Percentiles rank a stretch among this genome's conserved stretches.
Conservation (phyloP, 2,888 invertebrate species). For the Ligdia adustata region DNA sequence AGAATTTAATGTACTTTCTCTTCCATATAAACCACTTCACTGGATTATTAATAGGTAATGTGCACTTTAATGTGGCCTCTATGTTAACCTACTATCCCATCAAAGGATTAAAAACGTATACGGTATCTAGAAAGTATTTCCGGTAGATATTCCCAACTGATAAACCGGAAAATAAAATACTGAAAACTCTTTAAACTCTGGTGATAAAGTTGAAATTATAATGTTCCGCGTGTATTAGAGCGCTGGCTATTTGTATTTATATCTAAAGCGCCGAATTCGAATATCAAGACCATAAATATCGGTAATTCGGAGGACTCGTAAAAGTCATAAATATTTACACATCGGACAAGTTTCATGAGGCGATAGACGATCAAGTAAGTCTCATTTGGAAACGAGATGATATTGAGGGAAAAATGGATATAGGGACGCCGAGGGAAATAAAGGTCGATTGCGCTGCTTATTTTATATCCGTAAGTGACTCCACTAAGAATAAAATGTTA, state of each 20-base stretch:
- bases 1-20: no score
- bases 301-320: conserved; percentile 54
- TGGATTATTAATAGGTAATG: conserved; percentile 24
- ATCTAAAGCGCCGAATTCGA: conserved; percentile 30
- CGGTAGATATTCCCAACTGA: conserved; percentile 33
- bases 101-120: conserved; percentile 42
- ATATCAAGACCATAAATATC: conserved; percentile 46
- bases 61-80: conserved; percentile 32
- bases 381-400: neutral
- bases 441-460: no score
- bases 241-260: conserved; percentile 22
- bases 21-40: conserved; percentile 17
- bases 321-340: conserved; percentile 61
- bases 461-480: no score
- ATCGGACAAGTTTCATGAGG: conserved; percentile 27
- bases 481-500: no score
- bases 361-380: conserved; percentile 7
- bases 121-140: conserved; percentile 45
- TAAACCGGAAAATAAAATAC: conserved; percentile 3
- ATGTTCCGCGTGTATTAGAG: neutral
- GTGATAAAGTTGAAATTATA: conserved; percentile 16
- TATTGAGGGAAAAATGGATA: neutral
- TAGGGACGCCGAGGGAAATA: neutral
- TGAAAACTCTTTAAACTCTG: neutral
- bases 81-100: conserved; percentile 32